A percentile compares a stretch with the other conserved stretches of the same genome.
Evolutionary conservation across 2,888 invertebrate species (phyloP).

Genomic region (Electrophaes corylata): DNA sequence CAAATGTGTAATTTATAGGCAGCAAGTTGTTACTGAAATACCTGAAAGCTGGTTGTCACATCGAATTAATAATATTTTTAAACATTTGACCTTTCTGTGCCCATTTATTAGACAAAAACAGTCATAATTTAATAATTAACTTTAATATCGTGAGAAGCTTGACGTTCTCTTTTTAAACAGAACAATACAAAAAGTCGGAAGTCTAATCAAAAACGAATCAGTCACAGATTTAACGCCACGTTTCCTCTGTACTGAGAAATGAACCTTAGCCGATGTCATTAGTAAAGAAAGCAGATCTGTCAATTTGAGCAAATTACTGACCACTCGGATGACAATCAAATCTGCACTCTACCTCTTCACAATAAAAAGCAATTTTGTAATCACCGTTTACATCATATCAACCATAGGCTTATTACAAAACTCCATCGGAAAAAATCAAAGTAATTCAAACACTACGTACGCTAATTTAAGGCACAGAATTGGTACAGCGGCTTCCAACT

Average conservation of each 20-base stretch:
- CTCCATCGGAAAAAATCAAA: slow-evolving; percentile 18
- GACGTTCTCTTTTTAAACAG: slow-evolving; percentile 22
- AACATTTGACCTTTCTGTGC: no score
- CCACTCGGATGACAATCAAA: slow-evolving; percentile 30
- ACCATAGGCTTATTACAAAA: slow-evolving; percentile 4
- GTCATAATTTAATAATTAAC: background rate
- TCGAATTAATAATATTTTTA: no score
- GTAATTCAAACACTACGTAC: slow-evolving; percentile 26
- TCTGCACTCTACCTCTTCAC: slow-evolving; percentile 24
- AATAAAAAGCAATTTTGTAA: slow-evolving; percentile 46
- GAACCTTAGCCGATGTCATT: slow-evolving; percentile 61
- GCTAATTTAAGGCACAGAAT: slow-evolving; percentile 33
- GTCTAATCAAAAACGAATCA: slow-evolving; percentile 65
- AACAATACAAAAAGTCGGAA: slow-evolving; percentile 30
- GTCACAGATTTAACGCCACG: slow-evolving; percentile 51
- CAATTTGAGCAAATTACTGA: slow-evolving; percentile 44
- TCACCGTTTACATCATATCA: slow-evolving; percentile 24
- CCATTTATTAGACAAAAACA: no score
- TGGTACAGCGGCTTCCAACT: slow-evolving; percentile 36
- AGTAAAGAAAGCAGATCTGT: slow-evolving; percentile 62
- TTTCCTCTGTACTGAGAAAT: slow-evolving; percentile 45
- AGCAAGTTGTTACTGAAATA: background rate
- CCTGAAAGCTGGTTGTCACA: no score
- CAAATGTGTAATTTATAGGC: background rate
- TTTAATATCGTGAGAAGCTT: slow-evolving; percentile 31